Evolutionary conservation across 2,797 vertebrate genomes (phyloP).

Genomic region (Gobio occitaniae): DNA sequence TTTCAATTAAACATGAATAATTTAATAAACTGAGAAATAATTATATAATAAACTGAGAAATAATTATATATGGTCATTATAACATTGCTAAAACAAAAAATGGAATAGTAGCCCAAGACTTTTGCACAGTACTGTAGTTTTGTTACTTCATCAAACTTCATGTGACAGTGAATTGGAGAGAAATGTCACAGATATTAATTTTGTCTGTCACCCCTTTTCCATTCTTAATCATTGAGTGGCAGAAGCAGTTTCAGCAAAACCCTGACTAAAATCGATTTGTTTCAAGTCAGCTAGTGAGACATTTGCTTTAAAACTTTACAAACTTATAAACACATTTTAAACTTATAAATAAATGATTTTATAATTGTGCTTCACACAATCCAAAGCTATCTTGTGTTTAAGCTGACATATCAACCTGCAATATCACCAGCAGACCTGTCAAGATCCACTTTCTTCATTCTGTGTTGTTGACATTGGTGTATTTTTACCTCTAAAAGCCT

Average conservation of each 20-base stretch:
- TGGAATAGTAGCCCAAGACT: too few relatives aligned
- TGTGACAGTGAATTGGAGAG: neutral
- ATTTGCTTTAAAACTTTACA: neutral
- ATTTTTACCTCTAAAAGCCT: slow-evolving; percentile 46
- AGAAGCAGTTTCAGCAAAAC: neutral
- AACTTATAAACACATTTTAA: slow-evolving; percentile 18
- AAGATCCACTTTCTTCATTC: slow-evolving; percentile 29
- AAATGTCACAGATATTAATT: neutral
- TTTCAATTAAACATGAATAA: too few relatives aligned
- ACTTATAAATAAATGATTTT: neutral
- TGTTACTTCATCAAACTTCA: neutral
- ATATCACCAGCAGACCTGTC: slow-evolving; percentile 25
- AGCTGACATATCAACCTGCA: slow-evolving; percentile 1
- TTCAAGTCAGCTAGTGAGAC: neutral
- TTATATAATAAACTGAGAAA: too few relatives aligned
- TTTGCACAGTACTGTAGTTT: neutral
- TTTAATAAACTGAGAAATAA: too few relatives aligned
- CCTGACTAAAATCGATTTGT: neutral
- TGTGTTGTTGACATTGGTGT: slow-evolving; percentile 31
- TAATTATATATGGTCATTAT: too few relatives aligned
- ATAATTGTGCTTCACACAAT: neutral
- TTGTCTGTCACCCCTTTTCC: neutral
- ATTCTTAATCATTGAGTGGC: neutral
- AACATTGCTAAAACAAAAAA: too few relatives aligned
- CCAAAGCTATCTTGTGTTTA: slow-evolving; percentile 7